Percentiles rank a stretch among this genome's conserved stretches.
phyloP scores from a whole-genome alignment of 2,888 invertebrate genomes.

The Erynnis tages region DNA sequence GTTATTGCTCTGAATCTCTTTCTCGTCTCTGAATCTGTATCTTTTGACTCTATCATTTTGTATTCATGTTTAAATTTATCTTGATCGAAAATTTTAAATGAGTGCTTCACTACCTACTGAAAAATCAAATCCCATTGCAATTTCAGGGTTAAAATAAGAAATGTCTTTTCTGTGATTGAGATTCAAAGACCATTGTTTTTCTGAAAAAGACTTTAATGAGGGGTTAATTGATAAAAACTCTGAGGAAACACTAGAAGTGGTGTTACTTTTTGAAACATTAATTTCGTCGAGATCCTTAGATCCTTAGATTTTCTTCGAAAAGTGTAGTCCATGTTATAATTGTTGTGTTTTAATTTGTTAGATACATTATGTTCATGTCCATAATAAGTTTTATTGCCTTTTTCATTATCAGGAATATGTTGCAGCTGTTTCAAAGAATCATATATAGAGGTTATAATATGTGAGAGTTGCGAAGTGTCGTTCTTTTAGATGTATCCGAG shows the following conservation, averaged over 20 bases:
- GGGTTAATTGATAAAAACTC: too few species aligned
- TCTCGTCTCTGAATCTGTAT: background rate
- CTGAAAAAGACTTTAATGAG: too few species aligned
- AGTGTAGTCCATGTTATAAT: background rate
- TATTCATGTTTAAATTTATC: background rate
- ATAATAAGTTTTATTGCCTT: background rate
- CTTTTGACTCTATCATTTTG: background rate
- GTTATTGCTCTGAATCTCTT: conserved; percentile 8
- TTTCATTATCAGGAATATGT: background rate
- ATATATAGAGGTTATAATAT: background rate
- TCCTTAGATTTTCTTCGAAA: background rate
- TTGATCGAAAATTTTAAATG: background rate
- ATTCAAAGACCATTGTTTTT: conserved; percentile 3
- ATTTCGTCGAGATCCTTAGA: background rate
- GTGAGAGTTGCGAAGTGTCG: conserved; percentile 19
- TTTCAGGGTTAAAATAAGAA: background rate
- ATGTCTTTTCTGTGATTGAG: background rate
- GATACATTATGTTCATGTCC: background rate
- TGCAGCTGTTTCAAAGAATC: conserved; percentile 8
- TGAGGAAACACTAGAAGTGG: background rate
- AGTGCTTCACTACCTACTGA: conserved; percentile 1
- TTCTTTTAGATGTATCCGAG: conserved; percentile 45
- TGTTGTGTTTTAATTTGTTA: background rate
- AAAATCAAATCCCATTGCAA: conserved; percentile 7
- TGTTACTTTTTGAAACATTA: background rate